Conservation (phyloP, 2,797 vertebrate species). For the Loris lydekkerianus region DNA sequence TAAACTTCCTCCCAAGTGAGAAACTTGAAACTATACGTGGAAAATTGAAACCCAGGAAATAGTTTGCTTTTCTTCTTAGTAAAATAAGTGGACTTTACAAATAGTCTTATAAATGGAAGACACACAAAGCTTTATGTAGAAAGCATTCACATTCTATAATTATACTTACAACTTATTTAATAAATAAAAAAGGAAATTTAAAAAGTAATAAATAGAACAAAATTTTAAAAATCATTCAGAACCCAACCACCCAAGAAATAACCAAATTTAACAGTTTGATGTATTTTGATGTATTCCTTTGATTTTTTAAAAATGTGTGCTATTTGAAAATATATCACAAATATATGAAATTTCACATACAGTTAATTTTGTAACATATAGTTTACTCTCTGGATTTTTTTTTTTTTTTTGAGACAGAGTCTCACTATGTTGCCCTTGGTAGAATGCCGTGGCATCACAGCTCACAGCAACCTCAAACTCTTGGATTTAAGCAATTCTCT, state of each 20-base stretch:
- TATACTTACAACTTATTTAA: neutral
- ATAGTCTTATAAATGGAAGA: neutral
- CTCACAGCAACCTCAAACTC: no score
- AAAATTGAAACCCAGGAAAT: neutral
- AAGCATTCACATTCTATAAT: neutral
- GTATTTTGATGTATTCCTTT: neutral
- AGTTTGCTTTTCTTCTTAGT: constrained; percentile 15
- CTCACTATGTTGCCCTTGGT: no score
- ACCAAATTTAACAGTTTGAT: neutral
- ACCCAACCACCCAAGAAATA: neutral
- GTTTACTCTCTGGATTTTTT: neutral
- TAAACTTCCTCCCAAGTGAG: neutral
- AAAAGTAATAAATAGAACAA: neutral
- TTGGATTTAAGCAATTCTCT: no score
- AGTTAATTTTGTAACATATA: neutral
- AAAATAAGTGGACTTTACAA: neutral
- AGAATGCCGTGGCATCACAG: no score
- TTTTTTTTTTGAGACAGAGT: no score
- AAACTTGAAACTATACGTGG: neutral
- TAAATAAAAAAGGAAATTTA: constrained; percentile 3
- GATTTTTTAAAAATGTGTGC: neutral
- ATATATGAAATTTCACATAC: neutral
- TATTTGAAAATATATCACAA: neutral
- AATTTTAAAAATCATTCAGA: neutral
- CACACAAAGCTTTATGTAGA: neutral